phyloP scores from a whole-genome alignment of 1,140 invertebrate genomes.

The Drosophila lini region DNA sequence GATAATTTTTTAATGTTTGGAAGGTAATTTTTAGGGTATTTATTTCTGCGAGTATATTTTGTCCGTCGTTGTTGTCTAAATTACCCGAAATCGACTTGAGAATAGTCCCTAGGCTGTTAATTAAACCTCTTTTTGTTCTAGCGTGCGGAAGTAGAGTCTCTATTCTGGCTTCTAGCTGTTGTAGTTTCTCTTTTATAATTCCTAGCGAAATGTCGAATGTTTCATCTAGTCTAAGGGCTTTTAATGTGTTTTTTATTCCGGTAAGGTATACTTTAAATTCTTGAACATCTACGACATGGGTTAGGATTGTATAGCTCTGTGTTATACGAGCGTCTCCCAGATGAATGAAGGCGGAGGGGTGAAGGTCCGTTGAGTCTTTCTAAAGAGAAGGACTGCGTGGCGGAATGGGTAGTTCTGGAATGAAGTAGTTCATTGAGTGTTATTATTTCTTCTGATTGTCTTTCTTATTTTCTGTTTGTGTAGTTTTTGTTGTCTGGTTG shows the following conservation, averaged over 20 bases:
- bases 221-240: not conserved
- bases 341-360: not conserved
- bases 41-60: conserved; percentile 2
- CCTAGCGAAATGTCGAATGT: too few relatives aligned
- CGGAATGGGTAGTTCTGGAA: conserved; percentile 13
- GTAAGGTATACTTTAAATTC: not conserved
- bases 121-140: conserved; percentile 1
- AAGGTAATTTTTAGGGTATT: not conserved
- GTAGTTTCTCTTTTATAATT: too few relatives aligned
- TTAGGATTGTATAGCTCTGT: conserved; percentile 1
- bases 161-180: too few relatives aligned
- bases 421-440: conserved; percentile 10
- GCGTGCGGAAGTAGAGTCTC: not conserved
- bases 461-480: conserved; percentile 6
- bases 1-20: not conserved
- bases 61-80: conserved; percentile 9
- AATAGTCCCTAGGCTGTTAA: conserved; percentile 8
- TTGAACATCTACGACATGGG: not conserved
- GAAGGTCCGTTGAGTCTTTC: conserved; percentile 11
- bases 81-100: conserved; percentile 10
- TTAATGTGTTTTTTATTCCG: conserved; percentile 8
- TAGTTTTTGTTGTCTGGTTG: conserved; percentile 12
- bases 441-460: not conserved
- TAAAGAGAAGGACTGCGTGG: conserved; percentile 3
- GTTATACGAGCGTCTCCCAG: conserved; percentile 8